These are phyloP conservation scores for Coptodon bakossiorum DNA, from an alignment of 2,113 vertebrate species.

Conservation along the genomic window DNA sequence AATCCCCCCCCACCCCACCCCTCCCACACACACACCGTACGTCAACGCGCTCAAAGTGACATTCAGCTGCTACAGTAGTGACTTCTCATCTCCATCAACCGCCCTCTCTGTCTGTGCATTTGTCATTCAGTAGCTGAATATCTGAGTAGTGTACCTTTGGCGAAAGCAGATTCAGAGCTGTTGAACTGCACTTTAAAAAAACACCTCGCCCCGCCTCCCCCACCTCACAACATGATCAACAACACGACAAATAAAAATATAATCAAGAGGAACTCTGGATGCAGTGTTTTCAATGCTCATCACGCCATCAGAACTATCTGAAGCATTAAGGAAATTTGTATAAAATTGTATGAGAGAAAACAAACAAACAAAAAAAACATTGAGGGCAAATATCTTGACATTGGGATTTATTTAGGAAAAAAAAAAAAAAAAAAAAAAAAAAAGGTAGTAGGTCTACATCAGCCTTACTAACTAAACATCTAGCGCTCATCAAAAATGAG, in stretches of 20 bases:
- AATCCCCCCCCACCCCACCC: background rate
- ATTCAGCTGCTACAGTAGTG: slow-evolving; percentile 59
- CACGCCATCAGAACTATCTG: slow-evolving; percentile 15
- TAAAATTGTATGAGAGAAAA: slow-evolving; percentile 17
- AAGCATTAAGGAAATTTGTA: slow-evolving; percentile 19
- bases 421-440: background rate
- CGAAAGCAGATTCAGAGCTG: slow-evolving; percentile 48
- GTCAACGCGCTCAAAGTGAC: slow-evolving; percentile 34
- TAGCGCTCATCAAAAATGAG: slow-evolving; percentile 29
- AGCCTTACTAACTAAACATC: slow-evolving; percentile 39
- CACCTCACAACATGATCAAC: background rate
- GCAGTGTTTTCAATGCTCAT: slow-evolving; percentile 14
- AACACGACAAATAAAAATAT: slow-evolving; percentile 34
- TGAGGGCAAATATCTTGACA: slow-evolving; percentile 40
- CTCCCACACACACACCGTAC: background rate
- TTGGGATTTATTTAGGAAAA: background rate
- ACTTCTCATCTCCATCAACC: slow-evolving; percentile 1
- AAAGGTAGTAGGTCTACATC: background rate
- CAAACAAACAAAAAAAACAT: background rate
- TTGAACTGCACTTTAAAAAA: slow-evolving; percentile 19
- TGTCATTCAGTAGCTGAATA: slow-evolving; percentile 40
- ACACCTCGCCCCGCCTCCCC: background rate
- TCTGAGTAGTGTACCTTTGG: slow-evolving; percentile 67
- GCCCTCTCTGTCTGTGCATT: background rate
- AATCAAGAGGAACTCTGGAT: slow-evolving; percentile 36